phyloP scores from a whole-genome alignment of 2,797 vertebrate genomes.

The Sebastes elongatus region DNA sequence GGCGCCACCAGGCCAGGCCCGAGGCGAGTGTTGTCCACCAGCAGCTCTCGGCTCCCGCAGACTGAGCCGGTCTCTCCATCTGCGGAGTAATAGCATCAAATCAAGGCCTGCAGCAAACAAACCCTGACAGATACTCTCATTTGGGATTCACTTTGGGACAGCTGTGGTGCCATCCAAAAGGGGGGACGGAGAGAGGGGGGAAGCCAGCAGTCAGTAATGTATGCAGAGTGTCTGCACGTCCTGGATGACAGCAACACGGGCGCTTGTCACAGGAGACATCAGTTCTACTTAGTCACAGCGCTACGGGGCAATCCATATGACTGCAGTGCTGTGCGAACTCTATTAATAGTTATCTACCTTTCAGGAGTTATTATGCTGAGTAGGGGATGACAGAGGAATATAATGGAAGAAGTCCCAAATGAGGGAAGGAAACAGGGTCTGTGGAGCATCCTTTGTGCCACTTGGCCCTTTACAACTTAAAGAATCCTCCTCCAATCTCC shows the following conservation, averaged over 20 bases:
- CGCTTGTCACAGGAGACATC: conserved; percentile 82
- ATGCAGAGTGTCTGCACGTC: conserved; percentile 80
- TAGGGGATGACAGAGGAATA: conserved; percentile 72
- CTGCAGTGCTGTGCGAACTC: conserved; percentile 79
- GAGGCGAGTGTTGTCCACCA: conserved; percentile 69
- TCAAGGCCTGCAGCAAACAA: conserved; percentile 78
- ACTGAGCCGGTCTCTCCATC: conserved; percentile 64
- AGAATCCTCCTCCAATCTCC: conserved; percentile 43
- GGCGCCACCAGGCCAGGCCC: conserved; percentile 60
- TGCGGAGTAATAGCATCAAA: conserved; percentile 77
- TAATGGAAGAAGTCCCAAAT: conserved; percentile 74
- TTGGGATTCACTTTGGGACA: conserved; percentile 80
- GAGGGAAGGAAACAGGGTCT: conserved; percentile 56
- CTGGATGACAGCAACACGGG: conserved; percentile 80
- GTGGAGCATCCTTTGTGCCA: conserved; percentile 57
- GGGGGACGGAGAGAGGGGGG: conserved; percentile 50
- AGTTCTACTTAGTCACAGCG: conserved; percentile 83
- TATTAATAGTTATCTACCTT: conserved; percentile 86
- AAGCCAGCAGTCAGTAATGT: conserved; percentile 75
- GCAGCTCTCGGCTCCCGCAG: conserved; percentile 55
- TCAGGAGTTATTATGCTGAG: conserved; percentile 83
- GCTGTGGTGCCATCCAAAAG: conserved; percentile 77
- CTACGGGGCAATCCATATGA: conserved; percentile 79
- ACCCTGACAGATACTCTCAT: conserved; percentile 81
- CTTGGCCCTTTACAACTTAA: conserved; percentile 40